Percentiles rank a stretch among this genome's conserved stretches.
Evolutionary conservation across 92 coral and sea anemone species (phyloP).

Genomic region (Ricordea florida): DNA sequence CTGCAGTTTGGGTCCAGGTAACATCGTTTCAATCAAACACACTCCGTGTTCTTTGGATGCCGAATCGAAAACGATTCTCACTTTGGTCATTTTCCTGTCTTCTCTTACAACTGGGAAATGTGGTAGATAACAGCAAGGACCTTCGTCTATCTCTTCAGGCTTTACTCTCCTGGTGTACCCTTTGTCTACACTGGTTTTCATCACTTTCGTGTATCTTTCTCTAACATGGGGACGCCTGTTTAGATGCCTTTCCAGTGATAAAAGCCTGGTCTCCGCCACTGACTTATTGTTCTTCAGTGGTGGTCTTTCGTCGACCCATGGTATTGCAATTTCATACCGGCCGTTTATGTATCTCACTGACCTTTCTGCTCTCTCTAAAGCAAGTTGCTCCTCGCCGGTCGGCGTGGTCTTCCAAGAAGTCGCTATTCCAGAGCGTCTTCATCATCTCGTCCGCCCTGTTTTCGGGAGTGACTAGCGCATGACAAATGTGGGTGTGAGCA

Average conservation of each 20-base stretch:
- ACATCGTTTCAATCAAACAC: conserved; percentile 47
- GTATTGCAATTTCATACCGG: no score
- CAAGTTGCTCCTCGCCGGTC: conserved; percentile 2
- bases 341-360: neutral
- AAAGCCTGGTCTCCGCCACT: no score
- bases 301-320: conserved; percentile 15
- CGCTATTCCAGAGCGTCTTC: neutral
- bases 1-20: conserved; percentile 55
- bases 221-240: no score
- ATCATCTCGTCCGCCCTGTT: conserved; percentile 14
- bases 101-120: conserved; percentile 52
- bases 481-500: neutral
- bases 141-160: conserved; percentile 1
- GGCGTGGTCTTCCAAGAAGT: neutral
- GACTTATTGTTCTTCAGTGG: neutral
- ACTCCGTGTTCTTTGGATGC: conserved; percentile 30
- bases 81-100: conserved; percentile 56
- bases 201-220: conserved; percentile 14
- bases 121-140: conserved; percentile 48
- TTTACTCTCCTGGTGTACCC: conserved; percentile 7
- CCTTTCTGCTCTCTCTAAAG: neutral
- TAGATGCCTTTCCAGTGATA: no score
- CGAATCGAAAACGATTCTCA: conserved; percentile 52
- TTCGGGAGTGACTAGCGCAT: no score
- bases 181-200: conserved; percentile 21